Evolutionary conservation across 2,113 vertebrate species (phyloP).

Genomic region (Galeopterus variegatus): DNA sequence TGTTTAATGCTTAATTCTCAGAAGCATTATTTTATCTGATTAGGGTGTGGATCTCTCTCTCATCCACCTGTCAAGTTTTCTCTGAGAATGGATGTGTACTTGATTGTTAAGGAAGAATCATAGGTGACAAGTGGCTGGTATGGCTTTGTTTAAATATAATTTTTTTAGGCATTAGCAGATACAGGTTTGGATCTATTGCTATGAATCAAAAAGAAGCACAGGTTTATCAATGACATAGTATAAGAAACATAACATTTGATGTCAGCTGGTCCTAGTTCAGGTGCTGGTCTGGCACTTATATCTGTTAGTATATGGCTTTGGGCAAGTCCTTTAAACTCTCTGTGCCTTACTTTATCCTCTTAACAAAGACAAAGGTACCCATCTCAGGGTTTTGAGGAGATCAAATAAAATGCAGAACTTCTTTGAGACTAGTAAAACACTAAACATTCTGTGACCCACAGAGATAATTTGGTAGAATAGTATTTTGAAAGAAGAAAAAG

Average conservation of each 20-base stretch:
- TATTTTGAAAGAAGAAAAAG: constrained; percentile 28
- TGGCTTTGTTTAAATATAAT: background rate
- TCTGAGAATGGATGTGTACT: background rate
- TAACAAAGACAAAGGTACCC: background rate
- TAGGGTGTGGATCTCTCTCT: background rate
- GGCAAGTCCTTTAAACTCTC: background rate
- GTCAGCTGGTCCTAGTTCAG: background rate
- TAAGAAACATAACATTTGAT: background rate
- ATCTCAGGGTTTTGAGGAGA: background rate
- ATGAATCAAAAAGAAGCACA: background rate
- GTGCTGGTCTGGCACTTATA: background rate
- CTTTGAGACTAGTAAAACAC: background rate
- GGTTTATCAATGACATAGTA: background rate
- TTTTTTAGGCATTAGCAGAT: background rate
- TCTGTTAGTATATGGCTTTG: background rate
- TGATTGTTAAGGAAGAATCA: constrained; percentile 10
- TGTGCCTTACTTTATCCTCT: background rate
- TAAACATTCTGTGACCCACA: background rate
- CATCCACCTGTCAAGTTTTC: background rate
- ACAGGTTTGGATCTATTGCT: background rate
- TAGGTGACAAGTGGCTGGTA: background rate
- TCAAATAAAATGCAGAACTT: background rate
- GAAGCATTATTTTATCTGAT: background rate
- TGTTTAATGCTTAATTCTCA: background rate
- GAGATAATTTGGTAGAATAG: background rate